These are phyloP conservation scores for Nomada goodeniana DNA, from an alignment of 2,888 invertebrate species.

Conservation along the genomic window DNA sequence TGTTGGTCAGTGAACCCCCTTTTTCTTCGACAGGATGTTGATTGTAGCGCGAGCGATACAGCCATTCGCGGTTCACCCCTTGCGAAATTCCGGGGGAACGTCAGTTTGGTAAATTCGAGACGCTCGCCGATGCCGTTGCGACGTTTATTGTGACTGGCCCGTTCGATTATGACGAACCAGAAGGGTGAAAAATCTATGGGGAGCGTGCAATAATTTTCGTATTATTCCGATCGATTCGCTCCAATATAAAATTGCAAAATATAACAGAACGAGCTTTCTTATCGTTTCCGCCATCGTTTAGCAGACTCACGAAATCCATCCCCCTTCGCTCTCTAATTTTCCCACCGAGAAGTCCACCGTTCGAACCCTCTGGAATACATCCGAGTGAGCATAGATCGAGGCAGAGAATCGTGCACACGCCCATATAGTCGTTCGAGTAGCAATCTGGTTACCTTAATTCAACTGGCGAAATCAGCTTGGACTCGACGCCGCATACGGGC, in stretches of 20 bases:
- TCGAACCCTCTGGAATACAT: neutral
- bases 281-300: too few relatives aligned
- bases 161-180: neutral
- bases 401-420: neutral
- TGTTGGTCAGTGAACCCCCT: constrained; percentile 32
- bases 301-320: too few relatives aligned
- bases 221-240: too few relatives aligned
- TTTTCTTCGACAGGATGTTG: constrained; percentile 47
- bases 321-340: too few relatives aligned
- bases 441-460: constrained; percentile 32
- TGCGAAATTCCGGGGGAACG: neutral
- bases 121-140: neutral
- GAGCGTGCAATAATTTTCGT: too few relatives aligned
- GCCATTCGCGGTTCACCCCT: constrained; percentile 4
- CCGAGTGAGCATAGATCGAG: neutral
- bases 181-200: too few relatives aligned
- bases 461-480: constrained; percentile 38
- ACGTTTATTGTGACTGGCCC: neutral
- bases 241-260: too few relatives aligned
- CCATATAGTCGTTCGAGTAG: neutral
- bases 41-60: constrained; percentile 42
- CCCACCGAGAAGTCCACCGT: neutral
- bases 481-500: constrained; percentile 22
- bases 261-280: too few relatives aligned
- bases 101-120: neutral